Percentiles rank a stretch among this genome's conserved stretches.
Conservation (phyloP, 2,888 invertebrate species). For the Dorcus parallelipipedus region DNA sequence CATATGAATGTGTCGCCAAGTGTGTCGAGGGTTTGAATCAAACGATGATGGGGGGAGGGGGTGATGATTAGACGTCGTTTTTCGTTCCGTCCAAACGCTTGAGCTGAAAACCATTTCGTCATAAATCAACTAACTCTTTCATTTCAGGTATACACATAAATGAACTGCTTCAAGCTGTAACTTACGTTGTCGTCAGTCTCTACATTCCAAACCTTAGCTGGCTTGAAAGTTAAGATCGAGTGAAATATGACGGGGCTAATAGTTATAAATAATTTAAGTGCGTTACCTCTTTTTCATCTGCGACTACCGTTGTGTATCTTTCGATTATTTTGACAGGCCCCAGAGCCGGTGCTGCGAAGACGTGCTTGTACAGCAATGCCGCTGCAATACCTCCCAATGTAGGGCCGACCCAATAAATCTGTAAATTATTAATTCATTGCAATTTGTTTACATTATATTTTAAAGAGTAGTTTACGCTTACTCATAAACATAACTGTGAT, state of each 20-base stretch:
- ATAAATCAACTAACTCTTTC: not conserved
- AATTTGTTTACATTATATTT: not conserved
- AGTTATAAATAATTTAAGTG: not conserved
- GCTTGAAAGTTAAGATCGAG: conserved; percentile 22
- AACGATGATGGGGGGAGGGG: not conserved
- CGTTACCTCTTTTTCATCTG: conserved; percentile 68
- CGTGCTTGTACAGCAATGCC: conserved; percentile 69
- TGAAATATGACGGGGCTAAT: not conserved
- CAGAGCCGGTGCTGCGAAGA: conserved; percentile 54
- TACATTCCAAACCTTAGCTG: conserved; percentile 28
- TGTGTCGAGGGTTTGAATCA: not conserved
- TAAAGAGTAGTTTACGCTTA: too few species aligned
- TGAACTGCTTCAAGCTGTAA: not conserved
- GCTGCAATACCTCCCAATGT: conserved; percentile 76
- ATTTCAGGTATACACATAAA: not conserved
- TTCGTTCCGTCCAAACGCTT: conserved; percentile 35
- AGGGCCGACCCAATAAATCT: conserved; percentile 90
- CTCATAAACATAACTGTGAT: too few species aligned
- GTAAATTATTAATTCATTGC: conserved; percentile 23
- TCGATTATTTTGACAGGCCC: conserved; percentile 47
- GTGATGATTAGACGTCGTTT: conserved; percentile 26
- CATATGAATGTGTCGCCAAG: not conserved
- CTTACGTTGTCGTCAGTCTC: conserved; percentile 28
- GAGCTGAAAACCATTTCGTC: conserved; percentile 26
- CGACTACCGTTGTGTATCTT: conserved; percentile 55